Base-by-base conservation (phyloP, 2,113 vertebrate genomes). In the Chloropsis hardwickii region DNA sequence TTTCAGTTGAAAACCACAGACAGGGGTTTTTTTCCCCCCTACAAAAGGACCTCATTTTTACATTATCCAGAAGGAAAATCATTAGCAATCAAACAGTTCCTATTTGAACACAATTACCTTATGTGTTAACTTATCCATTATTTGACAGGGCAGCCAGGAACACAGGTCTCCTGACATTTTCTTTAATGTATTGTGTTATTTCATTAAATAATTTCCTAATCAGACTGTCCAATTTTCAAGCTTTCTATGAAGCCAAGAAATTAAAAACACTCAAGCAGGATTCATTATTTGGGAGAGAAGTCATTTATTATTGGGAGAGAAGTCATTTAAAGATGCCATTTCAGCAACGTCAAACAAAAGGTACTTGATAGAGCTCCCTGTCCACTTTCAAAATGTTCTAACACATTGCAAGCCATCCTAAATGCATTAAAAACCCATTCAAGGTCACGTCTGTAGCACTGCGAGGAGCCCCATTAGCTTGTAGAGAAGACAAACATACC, bases 161-260 rank as follows among this genome's bases (percentile, higher is more conserved):
- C 42, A 84, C 1, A 57, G 57, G 25, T 76, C 28, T 87, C 69
- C 69, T 79, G 61, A 76, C 9, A 69, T 28, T 64, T 74, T 78
- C 37, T 62, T 78, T 71, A 62, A 72, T 25, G 20, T 33, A 40
- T 67, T 78, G 19, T 53, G 40, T 31, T 78, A 70, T 71, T 80
- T 90, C 39, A 86, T 57, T 12, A 66, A 71, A 77, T 54, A 58
- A 24, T 74, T 87, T 77, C 66, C 51, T 64, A 86, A 80, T 71
- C 64, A 81, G 56, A 31, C 62, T 67, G 23, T 40, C 35, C 77
- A 60, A 89, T 71, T 93, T 96, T 84, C 67, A 86, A 90, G 42
- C 71, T 82, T 91, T 45, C 50, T 69, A 10, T 40, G n/a, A 90
- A 61, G 42, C 35, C 29, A 54, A 76, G 25, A 81, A 81, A 91